Base-by-base conservation (phyloP, 1,140 invertebrate species). In the Lordiphosa mommai region DNA sequence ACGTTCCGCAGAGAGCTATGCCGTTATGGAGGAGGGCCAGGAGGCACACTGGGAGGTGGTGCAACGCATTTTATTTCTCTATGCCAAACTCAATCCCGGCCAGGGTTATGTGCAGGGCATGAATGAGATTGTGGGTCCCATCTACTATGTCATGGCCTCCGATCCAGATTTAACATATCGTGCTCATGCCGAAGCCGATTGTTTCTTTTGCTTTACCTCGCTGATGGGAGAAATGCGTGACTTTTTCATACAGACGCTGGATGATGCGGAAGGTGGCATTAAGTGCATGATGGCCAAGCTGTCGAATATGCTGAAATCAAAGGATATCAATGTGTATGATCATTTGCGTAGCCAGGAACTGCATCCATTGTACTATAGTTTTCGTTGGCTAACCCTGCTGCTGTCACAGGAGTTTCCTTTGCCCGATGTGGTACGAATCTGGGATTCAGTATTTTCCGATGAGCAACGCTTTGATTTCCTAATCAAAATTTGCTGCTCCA, bases 71-170 rank as follows among this genome's bases (percentile, higher is more conserved):
- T 90, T 99, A 16, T 99, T 99, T 88, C 91, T 99, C 3, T 99
- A 99, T 89, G 97, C 97, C 0, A 99, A 99, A 90, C 92, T 99
- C 2, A 99, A 99, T 92, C 97, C 98, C 3, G 98, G 98, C 0
- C 96, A 99, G 88, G 94, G 96, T 2, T 99, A 99, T 90, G 97
- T 99, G 0, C 97, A 99, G 90, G 98, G 98, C 57, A 99, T 99
- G 98, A 99, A 99, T 91, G 98, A 99, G 90, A 98, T 99, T 67
- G 94, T 99, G 55, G 98, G 98, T 0, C 98, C 98, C 12, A 98
- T 99, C 73, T 99, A 99, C 90, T 98, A 99, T 89, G 94, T 96
- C 4, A 98, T 99, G 90, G 97, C 98, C 9, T 95, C 93, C 34
- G 96, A 99, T 91, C 92, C 95, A 3, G 92, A 96, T 89, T 72